Conservation (phyloP, 1,140 invertebrate species). For the Drosophila kikkawai region DNA sequence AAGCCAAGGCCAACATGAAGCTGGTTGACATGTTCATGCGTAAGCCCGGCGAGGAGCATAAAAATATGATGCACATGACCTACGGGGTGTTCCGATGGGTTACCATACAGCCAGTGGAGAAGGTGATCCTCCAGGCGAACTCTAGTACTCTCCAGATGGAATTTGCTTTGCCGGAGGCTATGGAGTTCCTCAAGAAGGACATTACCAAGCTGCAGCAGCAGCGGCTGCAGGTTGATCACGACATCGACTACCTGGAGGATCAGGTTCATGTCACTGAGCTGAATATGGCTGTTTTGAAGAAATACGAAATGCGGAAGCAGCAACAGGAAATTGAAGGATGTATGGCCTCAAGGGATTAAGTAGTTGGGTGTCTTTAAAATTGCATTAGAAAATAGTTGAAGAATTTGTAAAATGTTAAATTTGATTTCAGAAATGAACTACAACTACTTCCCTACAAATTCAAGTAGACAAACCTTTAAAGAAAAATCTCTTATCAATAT, state of each 20-base stretch:
- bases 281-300: constrained; percentile 19
- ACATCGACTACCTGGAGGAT: constrained; percentile 41
- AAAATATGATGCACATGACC: constrained; percentile 15
- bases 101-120: constrained; percentile 14
- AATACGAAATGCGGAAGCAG: neutral
- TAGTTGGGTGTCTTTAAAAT: neutral
- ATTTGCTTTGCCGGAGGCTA: constrained; percentile 24
- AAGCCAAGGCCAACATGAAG: constrained; percentile 28
- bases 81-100: constrained; percentile 12
- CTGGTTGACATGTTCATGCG: constrained; percentile 24
- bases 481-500: too few species aligned
- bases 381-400: neutral
- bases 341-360: too few species aligned
- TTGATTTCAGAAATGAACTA: neutral
- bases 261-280: constrained; percentile 22
- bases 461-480: neutral
- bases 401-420: neutral
- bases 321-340: neutral
- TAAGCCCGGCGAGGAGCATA: constrained; percentile 2
- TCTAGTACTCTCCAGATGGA: constrained; percentile 20
- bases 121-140: constrained; percentile 17
- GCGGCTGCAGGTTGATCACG: constrained; percentile 19
- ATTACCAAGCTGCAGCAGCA: constrained; percentile 15
- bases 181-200: constrained; percentile 10
- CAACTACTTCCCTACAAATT: neutral